These are phyloP conservation scores for Calcarius lapponicus DNA, from an alignment of 2,797 vertebrate genomes.

Conservation along the genomic window DNA sequence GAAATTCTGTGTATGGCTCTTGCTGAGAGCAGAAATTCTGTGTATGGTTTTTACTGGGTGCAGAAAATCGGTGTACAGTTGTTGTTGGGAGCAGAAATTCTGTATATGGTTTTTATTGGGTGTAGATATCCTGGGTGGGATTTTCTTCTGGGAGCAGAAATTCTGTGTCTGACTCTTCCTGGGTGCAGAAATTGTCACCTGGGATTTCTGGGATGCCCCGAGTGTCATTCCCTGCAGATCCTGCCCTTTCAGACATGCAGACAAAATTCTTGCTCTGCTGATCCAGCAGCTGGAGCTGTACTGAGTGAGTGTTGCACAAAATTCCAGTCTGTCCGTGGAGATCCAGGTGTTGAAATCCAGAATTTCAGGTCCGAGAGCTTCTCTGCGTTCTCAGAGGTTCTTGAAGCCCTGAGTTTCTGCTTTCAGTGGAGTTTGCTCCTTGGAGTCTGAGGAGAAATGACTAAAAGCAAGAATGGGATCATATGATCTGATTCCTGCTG, in stretches of 20 bases:
- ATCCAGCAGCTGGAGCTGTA: background rate
- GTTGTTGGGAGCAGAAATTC: background rate
- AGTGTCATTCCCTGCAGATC: background rate
- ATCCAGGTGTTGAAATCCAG: background rate
- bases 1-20: no score
- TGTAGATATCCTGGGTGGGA: accelerated
- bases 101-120: accelerated
- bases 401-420: background rate
- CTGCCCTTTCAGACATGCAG: background rate
- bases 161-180: background rate
- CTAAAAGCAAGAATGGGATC: background rate
- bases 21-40: no score
- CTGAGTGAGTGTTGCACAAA: background rate
- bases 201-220: background rate
- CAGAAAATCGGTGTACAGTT: no score
- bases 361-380: constrained; percentile 17
- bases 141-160: background rate
- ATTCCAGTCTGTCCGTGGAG: background rate
- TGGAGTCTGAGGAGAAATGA: background rate
- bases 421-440: background rate
- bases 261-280: background rate
- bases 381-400: background rate
- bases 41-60: background rate
- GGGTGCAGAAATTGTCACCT: background rate
- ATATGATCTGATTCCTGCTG: background rate